Percentiles rank a stretch among this genome's conserved stretches.
phyloP scores from a whole-genome alignment of 2,113 vertebrate genomes.

The Megaceryle maxima region DNA sequence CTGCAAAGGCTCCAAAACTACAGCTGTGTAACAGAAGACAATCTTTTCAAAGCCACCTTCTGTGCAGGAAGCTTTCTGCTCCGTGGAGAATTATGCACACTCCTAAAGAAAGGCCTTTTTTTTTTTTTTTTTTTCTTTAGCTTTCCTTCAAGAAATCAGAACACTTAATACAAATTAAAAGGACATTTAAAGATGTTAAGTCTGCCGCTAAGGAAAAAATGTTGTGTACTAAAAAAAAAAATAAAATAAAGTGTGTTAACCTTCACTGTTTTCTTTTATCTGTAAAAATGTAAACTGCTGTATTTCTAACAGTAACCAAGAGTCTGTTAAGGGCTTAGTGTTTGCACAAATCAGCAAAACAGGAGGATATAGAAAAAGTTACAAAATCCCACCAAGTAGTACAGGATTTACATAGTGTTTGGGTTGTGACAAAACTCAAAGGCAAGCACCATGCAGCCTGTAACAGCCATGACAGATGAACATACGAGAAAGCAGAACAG shows the following conservation, averaged over 20 bases:
- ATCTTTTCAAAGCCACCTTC: not conserved
- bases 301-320: not conserved
- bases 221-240: not conserved
- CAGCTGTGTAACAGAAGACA: not conserved
- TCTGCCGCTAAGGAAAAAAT: not conserved
- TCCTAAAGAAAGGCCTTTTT: not conserved
- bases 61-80: not conserved
- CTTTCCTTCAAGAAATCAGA: slow-evolving; percentile 22
- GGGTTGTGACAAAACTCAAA: not conserved
- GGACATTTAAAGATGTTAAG: not conserved
- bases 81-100: not conserved
- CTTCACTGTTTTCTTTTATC: not conserved
- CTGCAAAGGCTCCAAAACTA: slow-evolving; percentile 17
- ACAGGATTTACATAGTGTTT: not conserved
- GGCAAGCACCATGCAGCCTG: not conserved
- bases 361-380: not conserved
- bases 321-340: not conserved
- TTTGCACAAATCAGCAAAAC: not conserved
- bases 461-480: not conserved
- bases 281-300: not conserved
- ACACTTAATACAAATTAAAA: not conserved
- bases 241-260: not conserved
- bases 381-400: not conserved
- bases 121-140: not conserved
- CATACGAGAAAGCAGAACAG: not conserved